phyloP scores from a whole-genome alignment of 2,113 vertebrate species.

The Mastomys natalensis region DNA sequence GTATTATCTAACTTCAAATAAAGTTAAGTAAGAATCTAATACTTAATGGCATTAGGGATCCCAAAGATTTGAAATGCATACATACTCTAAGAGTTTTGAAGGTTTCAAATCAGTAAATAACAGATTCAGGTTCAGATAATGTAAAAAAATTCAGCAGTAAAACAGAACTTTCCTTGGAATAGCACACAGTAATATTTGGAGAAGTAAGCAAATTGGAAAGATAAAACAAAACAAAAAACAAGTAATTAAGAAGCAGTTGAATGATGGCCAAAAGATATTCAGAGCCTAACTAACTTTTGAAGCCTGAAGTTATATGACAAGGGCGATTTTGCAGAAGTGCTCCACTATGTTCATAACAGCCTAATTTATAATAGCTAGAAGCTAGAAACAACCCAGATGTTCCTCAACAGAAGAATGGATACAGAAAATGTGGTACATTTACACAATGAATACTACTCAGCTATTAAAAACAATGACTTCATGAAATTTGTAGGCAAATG shows the following conservation, averaged over 20 bases:
- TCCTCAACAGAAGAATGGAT: no score
- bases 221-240: neutral
- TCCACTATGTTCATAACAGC: neutral
- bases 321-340: neutral
- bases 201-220: neutral
- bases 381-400: no score
- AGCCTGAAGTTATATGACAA: neutral
- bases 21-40: neutral
- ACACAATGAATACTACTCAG: no score
- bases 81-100: slow-evolving; percentile 3
- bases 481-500: no score
- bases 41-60: neutral
- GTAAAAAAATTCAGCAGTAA: neutral
- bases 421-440: no score
- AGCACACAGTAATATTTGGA: neutral
- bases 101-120: neutral
- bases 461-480: no score
- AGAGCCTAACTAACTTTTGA: neutral
- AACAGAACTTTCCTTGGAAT: slow-evolving; percentile 24
- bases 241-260: neutral
- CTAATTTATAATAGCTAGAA: no score
- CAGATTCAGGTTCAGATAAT: neutral
- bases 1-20: neutral
- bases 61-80: neutral
- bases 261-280: neutral